Percentiles rank a stretch among this genome's conserved stretches.
Evolutionary conservation across 1,140 invertebrate genomes (phyloP).

Genomic region (Drosophila arawakana): DNA sequence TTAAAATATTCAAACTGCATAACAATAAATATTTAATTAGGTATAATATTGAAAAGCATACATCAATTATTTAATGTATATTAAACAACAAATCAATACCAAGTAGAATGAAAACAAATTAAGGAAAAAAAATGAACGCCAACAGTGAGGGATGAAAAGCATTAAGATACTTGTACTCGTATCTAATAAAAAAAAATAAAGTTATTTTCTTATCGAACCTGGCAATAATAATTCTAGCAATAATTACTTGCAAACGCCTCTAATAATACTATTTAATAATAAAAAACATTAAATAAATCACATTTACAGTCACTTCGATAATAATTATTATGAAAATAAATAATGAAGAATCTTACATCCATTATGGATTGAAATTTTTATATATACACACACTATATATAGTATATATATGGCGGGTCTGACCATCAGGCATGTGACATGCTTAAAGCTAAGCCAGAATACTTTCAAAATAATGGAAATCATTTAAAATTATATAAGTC

Average conservation of each 20-base stretch:
- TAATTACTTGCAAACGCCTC: constrained; percentile 40
- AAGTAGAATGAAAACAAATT: background rate
- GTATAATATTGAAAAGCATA: constrained; percentile 27
- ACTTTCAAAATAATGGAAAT: constrained; percentile 18
- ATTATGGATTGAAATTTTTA: constrained; percentile 23
- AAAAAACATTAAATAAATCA: constrained; percentile 46
- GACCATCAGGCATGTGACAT: constrained; percentile 33
- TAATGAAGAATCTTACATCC: constrained; percentile 28
- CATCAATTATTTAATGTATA: constrained; percentile 28
- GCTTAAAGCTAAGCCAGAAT: constrained; percentile 25
- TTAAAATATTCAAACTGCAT: constrained; percentile 52
- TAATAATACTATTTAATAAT: constrained; percentile 46
- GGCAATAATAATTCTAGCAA: constrained; percentile 74
- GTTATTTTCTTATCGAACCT: constrained; percentile 79
- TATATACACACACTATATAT: constrained; percentile 5
- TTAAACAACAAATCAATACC: background rate
- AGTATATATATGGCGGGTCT: constrained; percentile 6
- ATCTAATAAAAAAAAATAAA: constrained; percentile 51
- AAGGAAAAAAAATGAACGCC: constrained; percentile 31
- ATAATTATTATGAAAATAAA: constrained; percentile 25
- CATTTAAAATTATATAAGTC: constrained; percentile 25
- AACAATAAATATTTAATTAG: constrained; percentile 35
- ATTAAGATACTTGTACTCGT: constrained; percentile 36
- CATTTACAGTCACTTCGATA: constrained; percentile 38
- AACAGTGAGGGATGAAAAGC: constrained; percentile 34